Evolutionary conservation across 2,113 vertebrate genomes (phyloP), one percentile per base, ranked within the genome.

Genomic region (Hippolais icterina): DNA sequence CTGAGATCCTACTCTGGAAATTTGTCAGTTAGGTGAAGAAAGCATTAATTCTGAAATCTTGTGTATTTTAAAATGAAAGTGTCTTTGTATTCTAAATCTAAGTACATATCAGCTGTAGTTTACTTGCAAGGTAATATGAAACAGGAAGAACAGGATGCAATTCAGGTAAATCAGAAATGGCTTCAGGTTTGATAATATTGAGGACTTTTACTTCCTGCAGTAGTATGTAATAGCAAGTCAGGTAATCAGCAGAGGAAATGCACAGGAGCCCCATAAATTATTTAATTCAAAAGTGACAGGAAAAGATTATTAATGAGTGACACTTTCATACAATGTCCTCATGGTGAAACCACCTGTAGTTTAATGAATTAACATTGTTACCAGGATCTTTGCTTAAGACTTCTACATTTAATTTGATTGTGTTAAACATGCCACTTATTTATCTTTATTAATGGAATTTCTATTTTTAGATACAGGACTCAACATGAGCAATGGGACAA

Each of bases 171-270:
- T 54, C 53, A 94, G 71, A 81, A 93, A 88, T 71, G 72, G 28
- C n/a, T 83, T 76, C 33, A 37, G n/a, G 17, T 29, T 80, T 76
- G 54, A 85, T 50, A 85, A 79, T 75, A 89, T 24, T 75, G 41
- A 78, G 24, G 53, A 78, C 37, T 93, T 87, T 29, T 77, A 86
- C 83, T 61, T 90, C 92, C 94, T 50, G 41, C 83, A 90, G 65
- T 33, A 81, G 63, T 53, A 92, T 69, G 29, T 59, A 95, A 94
- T 53, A 94, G 83, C 47, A 61, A 94, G 46, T 12, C 68, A 18
- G 80, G 82, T 96, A 94, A 94, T 81, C 21, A 23, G 49, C 65
- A 94, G 86, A 96, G 93, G 93, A 97, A 97, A 89, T 87, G 61
- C 46, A 72, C 72, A 72, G 76, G 65, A 90, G 80, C 54, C 42